phyloP scores from a whole-genome alignment of 2,797 vertebrate genomes.

The Okamejei kenojei region DNA sequence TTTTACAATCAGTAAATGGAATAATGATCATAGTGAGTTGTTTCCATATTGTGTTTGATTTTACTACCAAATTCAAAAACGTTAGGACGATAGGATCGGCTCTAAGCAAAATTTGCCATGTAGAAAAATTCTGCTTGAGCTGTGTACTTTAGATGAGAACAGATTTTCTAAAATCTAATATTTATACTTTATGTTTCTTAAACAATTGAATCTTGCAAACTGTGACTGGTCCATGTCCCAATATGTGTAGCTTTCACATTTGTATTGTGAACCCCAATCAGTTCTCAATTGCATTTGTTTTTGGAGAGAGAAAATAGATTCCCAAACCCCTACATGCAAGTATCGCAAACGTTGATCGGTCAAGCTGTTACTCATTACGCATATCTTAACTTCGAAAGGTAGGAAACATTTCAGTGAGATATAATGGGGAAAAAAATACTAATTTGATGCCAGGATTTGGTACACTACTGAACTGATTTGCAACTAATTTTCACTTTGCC shows the following conservation, averaged over 20 bases:
- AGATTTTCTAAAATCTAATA: not conserved
- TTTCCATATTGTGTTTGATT: not conserved
- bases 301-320: not conserved
- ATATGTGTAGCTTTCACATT: not conserved
- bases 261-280: not conserved
- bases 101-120: not conserved
- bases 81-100: not conserved
- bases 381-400: conserved; percentile 8
- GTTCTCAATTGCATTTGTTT: not conserved
- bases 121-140: not conserved
- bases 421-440: conserved; percentile 30
- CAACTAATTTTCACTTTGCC: conserved; percentile 40
- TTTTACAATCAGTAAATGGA: not conserved
- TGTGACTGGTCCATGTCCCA: not conserved
- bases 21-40: not conserved
- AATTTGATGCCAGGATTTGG: conserved; percentile 33
- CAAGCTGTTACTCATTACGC: not conserved
- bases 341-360: not conserved
- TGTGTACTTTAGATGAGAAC: not conserved
- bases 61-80: not conserved
- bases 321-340: not conserved
- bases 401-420: conserved; percentile 36
- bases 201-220: not conserved
- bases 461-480: conserved; percentile 39
- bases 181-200: not conserved